phyloP scores from a whole-genome alignment of 2,113 vertebrate genomes.

The Leptobrachium ailaonicum region DNA sequence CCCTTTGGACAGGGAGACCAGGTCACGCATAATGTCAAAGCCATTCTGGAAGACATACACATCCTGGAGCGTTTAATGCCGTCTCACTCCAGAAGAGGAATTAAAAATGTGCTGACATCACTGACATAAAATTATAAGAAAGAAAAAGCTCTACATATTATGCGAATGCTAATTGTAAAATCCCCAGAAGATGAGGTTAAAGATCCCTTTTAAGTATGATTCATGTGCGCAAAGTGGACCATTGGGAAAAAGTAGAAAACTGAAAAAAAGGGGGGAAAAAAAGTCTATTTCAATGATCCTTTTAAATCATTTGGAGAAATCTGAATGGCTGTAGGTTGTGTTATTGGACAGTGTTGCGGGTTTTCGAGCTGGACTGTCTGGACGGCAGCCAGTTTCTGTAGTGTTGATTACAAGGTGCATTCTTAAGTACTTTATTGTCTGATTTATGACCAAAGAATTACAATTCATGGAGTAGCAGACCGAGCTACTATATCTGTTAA shows the following conservation, averaged over 20 bases:
- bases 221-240: neutral
- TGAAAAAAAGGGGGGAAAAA: conserved; percentile 51
- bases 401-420: conserved; percentile 63
- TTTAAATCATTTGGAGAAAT: conserved; percentile 57
- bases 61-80: too few species aligned
- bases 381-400: conserved; percentile 58
- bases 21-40: too few species aligned
- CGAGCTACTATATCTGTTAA: conserved; percentile 61
- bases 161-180: too few species aligned
- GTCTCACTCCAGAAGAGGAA: too few species aligned
- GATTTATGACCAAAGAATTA: conserved; percentile 66
- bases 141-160: too few species aligned
- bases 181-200: too few species aligned
- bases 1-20: too few species aligned
- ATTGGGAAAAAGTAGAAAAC: conserved; percentile 49
- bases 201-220: too few species aligned
- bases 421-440: conserved; percentile 62
- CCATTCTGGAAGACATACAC: too few species aligned
- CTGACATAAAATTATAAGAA: too few species aligned
- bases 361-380: conserved; percentile 60
- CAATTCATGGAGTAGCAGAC: conserved; percentile 60
- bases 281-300: conserved; percentile 51
- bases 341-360: conserved; percentile 63
- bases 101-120: too few species aligned
- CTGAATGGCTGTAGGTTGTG: conserved; percentile 59